Evolutionary conservation across 2,888 invertebrate genomes (phyloP), one percentile per base, ranked within the genome.

Genomic region (Drosophila siamana): DNA sequence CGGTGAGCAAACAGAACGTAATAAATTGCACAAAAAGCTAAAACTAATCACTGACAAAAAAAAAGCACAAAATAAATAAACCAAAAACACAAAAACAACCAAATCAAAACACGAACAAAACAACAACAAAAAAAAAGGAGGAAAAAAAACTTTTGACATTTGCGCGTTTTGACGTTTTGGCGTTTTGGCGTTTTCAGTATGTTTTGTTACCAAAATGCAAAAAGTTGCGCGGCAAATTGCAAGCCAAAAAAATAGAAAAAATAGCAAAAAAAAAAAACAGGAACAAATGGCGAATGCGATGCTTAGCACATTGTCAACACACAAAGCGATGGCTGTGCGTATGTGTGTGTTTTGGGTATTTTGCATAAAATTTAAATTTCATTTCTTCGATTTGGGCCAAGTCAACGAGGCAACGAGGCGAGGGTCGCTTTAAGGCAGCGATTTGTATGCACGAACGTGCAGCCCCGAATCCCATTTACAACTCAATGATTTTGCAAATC

Each of bases 341-440:
- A n/a, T 13, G 16, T 44, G 33, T 54, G 48, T 30, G 46, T 59
- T 41, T 55, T 56, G 64, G 61, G 57, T 55, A 74, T 74, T 78
- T 78, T 78, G 78, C 78, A 78, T 78, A 78, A 78, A 78, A 78
- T 78, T 78, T 78, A 78, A 78, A 78, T 78, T 78, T 72, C 71
- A 78, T 78, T 78, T 74, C 74, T 71, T 78, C 78, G 78, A 78
- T 78, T 78, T 72, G 77, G 68, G 68, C 71, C 71, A 76, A 76
- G 77, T 67, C 68, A 75, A 71, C 63, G 66, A 75, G 62, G 67
- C 74, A 70, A 52, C 71, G 61, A 71, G 59, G 36, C 71, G 57
- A 68, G 74, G 78, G 72, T 72, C 65, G 65, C 66, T 78, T 78
- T 73, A 78, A 76, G 78, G 66, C 78, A 73, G 26, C 76, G 74